Base-by-base conservation (phyloP, 2,797 vertebrate species). In the Neosilurus mollespiculum region DNA sequence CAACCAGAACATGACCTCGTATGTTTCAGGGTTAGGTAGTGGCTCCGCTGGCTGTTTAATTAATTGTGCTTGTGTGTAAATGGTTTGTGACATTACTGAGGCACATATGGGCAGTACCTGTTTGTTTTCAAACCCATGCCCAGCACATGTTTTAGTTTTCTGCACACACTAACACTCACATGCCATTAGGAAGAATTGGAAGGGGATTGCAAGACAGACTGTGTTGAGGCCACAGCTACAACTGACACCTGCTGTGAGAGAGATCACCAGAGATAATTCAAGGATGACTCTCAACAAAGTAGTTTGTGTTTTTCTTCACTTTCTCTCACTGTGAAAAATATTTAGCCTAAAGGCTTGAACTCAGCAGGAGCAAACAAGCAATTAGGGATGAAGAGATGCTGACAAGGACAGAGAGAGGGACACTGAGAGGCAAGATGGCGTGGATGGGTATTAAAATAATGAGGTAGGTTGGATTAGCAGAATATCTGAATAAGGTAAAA, bases 261-360 rank as follows among this genome's bases (percentile, higher is more conserved):
- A 90, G 84, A 89, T 92, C 90, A 91, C 91, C 89, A 93, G 92
- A 91, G 92, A 91, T 88, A 89, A 93, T 90, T 76, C 83, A 43
- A 30, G 58, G 83, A 83, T n/a, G 72, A 88, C 78, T 85, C 53
- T 72, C 89, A 82, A 81, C 83, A 86, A 87, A 87, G 80, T 78
- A 87, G 76, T 89, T 86, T 61, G 88, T 90, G 86, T 90, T 91
- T 92, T 89, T 34, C 84, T 76, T 90, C 88, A 88, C 88, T 82
- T 72, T 83, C 85, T 86, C 88, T 91, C 88, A 86, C 91, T 84
- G 91, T 86, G 91, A 90, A 92, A 92, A 91, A 88, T 87, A 92
- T 93, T 93, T 93, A 93, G 93, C 93, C 92, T 94, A 84, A 53
- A 81, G 93, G 91, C 90, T 86, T 82, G 69, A 90, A 84, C 91